Evolutionary conservation across 2,113 vertebrate species (phyloP).

Genomic region (Rhabdomys dilectus): DNA sequence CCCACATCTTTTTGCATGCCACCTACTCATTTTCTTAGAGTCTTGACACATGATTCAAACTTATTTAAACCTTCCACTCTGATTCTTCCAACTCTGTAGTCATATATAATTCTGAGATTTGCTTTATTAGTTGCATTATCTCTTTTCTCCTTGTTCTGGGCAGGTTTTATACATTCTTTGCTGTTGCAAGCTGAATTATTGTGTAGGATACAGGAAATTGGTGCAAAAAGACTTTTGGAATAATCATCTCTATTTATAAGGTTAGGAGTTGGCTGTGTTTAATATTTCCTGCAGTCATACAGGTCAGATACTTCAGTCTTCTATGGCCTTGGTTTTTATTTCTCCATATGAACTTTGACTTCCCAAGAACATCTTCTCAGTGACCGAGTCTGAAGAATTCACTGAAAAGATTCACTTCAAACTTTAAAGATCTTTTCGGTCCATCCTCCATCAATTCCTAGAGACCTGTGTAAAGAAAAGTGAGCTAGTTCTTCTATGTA

Average conservation of each 20-base stretch:
- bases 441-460: neutral
- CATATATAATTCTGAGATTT: neutral
- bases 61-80: neutral
- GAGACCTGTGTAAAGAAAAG: neutral
- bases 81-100: neutral
- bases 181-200: neutral
- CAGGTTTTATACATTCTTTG: neutral
- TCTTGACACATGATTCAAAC: neutral
- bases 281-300: neutral
- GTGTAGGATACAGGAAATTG: neutral
- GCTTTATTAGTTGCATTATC: neutral
- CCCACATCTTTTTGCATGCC: neutral
- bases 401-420: conserved; percentile 12
- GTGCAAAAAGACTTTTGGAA: neutral
- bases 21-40: neutral
- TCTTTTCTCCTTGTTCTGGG: neutral
- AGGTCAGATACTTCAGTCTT: neutral
- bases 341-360: neutral
- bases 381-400: neutral
- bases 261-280: neutral
- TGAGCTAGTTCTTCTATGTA: neutral
- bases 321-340: neutral
- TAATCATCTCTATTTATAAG: neutral
- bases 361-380: neutral
- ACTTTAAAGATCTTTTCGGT: conserved; percentile 5